Evolutionary conservation across 2,888 invertebrate species (phyloP), one percentile per base, ranked within the genome.

Genomic region (Cyclophora albipunctata): DNA sequence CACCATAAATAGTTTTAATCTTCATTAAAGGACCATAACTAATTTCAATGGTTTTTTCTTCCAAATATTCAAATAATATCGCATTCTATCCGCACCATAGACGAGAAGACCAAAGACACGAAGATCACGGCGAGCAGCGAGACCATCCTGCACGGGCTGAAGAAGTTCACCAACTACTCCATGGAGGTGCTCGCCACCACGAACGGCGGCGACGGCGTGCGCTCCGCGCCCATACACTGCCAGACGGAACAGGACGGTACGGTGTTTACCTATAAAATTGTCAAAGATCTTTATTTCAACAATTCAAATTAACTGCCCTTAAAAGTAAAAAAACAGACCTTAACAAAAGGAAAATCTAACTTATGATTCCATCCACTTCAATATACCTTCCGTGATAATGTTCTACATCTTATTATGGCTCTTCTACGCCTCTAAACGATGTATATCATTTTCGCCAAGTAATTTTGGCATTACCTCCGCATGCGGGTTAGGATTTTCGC

Each of bases 111-210:
- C 20, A 96, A 96, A 68, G 96, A 96, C 69, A 95, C 96, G 5
- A 96, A 96, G 82, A 96, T 96, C 64, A 96, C 96, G 3, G 93
- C 96, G n/a, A 95, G 96, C 59, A 96, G 95, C 68, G 96, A 97
- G 82, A 96, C 96, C 0, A 96, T 96, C 67, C 90, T 97, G n/a
- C 96, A 96, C 73, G 96, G 96, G 48, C 90, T 98, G 49, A 95
- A 96, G 81, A 97, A 97, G 79, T 98, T 94, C 85, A 98, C 98
- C 2, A 98, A 98, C 86, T 98, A 98, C 84, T 98, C 97, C 52
- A 96, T 98, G 93, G 97, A 98, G 90, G 97, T 98, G 40, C 86
- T 98, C 65, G 97, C 98, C 34, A 98, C 94, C 69, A 98, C 98
- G 4, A 94, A 97, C 51, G 98, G 97, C 59, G 98, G 98, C 6